Conservation (phyloP, 2,888 invertebrate genomes). For the Poecilobothrus nobilitatus region DNA sequence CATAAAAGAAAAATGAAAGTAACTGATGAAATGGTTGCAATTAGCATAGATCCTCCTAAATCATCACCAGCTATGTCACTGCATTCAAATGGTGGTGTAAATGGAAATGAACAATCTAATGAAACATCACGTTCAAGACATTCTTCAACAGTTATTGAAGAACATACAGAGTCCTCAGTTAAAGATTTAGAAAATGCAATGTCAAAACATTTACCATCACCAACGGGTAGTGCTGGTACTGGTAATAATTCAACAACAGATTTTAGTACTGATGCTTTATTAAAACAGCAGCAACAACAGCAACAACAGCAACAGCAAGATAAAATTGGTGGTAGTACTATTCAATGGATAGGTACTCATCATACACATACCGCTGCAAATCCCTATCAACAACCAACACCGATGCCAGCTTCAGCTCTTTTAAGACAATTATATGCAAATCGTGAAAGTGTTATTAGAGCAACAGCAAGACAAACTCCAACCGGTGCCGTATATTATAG, state of each 20-base stretch:
- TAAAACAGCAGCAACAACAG: slow-evolving; percentile 54
- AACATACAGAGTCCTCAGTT: slow-evolving; percentile 40
- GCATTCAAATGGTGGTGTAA: slow-evolving; percentile 37
- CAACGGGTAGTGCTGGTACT: slow-evolving; percentile 27
- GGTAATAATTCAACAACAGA: slow-evolving; percentile 62
- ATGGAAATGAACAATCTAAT: not conserved
- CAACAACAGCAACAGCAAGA: slow-evolving; percentile 49
- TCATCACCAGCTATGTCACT: slow-evolving; percentile 31
- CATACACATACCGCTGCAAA: slow-evolving; percentile 41
- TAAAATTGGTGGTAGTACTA: slow-evolving; percentile 54
- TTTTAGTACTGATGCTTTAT: slow-evolving; percentile 75
- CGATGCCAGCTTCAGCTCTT: slow-evolving; percentile 80
- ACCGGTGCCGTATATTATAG: slow-evolving; percentile 41
- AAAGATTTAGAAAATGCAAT: slow-evolving; percentile 93
- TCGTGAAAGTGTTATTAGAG: slow-evolving; percentile 89
- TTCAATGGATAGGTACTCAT: slow-evolving; percentile 83
- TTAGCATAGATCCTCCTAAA: slow-evolving; percentile 44
- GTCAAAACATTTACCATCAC: slow-evolving; percentile 83
- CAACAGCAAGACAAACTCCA: slow-evolving; percentile 55
- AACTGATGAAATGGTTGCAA: slow-evolving; percentile 41
- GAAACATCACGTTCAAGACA: slow-evolving; percentile 42
- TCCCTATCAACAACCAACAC: slow-evolving; percentile 48
- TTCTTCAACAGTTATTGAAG: slow-evolving; percentile 42
- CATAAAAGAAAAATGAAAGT: slow-evolving; percentile 54
- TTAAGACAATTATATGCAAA: slow-evolving; percentile 85